These are phyloP conservation scores for Plectropomus leopardus DNA, from an alignment of 2,113 vertebrate species.

Conservation along the genomic window DNA sequence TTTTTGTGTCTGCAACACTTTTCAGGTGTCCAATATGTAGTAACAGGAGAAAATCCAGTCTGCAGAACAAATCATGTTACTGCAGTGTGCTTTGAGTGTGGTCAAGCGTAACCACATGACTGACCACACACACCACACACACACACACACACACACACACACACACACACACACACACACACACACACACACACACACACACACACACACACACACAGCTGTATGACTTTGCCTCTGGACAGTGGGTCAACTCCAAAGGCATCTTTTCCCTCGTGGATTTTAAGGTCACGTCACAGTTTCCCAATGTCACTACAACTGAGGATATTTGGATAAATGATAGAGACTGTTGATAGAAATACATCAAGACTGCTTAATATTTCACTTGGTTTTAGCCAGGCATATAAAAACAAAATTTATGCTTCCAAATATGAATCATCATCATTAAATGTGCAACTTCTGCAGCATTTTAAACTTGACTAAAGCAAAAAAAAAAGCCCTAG, in stretches of 20 bases:
- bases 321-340: background rate
- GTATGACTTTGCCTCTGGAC: slow-evolving; percentile 30
- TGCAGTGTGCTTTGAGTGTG: slow-evolving; percentile 2
- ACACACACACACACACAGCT: slow-evolving; percentile 19
- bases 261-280: slow-evolving; percentile 1
- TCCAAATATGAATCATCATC: background rate
- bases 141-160: slow-evolving; percentile 25
- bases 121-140: slow-evolving; percentile 12
- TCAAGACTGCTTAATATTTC: background rate
- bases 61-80: background rate
- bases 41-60: slow-evolving; percentile 5
- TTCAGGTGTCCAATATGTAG: background rate
- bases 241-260: slow-evolving; percentile 22
- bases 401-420: background rate
- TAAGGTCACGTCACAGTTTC: slow-evolving; percentile 18
- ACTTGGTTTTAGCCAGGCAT: background rate
- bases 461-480: slow-evolving; percentile 6
- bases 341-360: background rate
- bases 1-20: background rate
- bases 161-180: too few species aligned
- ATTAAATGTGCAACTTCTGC: slow-evolving; percentile 4
- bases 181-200: slow-evolving; percentile 25
- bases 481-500: background rate
- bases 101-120: slow-evolving; percentile 1
- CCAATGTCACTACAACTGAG: background rate